phyloP scores from a whole-genome alignment of 2,113 vertebrate genomes.

The Carassius auratus region DNA sequence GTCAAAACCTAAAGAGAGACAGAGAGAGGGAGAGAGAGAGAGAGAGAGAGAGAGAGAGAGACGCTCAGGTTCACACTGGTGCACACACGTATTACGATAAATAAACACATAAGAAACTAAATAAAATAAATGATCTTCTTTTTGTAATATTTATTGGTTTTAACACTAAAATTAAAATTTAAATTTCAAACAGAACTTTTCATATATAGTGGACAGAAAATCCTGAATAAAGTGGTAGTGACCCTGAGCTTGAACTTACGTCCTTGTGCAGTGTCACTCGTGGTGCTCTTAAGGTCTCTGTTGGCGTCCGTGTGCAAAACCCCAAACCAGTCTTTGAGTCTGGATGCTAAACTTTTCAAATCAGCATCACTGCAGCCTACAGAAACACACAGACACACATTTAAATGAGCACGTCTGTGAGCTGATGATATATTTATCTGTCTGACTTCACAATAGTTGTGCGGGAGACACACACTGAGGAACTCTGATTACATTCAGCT shows the following conservation, averaged over 20 bases:
- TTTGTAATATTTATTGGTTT: background rate
- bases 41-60: too few species aligned
- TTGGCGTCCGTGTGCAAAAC: conserved; percentile 91
- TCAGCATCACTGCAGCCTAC: conserved; percentile 89
- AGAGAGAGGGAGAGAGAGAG: conserved; percentile 9
- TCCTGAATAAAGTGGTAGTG: conserved; percentile 1
- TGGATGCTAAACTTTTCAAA: conserved; percentile 86
- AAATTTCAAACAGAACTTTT: too few species aligned
- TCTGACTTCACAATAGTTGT: too few species aligned
- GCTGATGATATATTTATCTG: background rate
- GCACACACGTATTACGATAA: too few species aligned
- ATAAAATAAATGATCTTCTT: background rate
- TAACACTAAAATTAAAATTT: background rate
- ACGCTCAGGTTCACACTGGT: too few species aligned
- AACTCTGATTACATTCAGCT: background rate
- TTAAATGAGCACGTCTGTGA: background rate
- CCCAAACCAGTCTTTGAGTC: conserved; percentile 95
- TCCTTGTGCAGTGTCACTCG: conserved; percentile 80
- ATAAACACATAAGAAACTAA: too few species aligned
- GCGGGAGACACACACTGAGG: background rate
- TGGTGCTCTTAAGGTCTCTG: conserved; percentile 86
- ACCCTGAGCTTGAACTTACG: conserved; percentile 77
- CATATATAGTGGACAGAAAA: background rate
- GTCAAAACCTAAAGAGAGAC: conserved; percentile 80
- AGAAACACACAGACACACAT: conserved; percentile 54